These are phyloP conservation scores for Meloidogyne chitwoodi DNA, from an alignment of 1,140 invertebrate genomes.

Conservation along the genomic window DNA sequence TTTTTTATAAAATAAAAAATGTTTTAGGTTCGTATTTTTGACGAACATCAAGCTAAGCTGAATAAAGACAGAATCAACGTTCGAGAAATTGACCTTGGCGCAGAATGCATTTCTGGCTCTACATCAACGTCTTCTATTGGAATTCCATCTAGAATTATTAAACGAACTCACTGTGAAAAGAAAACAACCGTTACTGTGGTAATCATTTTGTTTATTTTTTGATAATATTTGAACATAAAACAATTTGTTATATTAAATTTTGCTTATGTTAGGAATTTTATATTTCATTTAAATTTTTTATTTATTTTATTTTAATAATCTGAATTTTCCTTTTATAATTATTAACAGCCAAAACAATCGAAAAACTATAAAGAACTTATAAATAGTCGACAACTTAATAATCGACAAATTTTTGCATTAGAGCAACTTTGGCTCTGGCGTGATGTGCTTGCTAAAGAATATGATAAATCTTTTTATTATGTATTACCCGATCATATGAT, in stretches of 20 bases:
- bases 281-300: constrained; percentile 71
- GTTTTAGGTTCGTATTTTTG: constrained; percentile 14
- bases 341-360: constrained; percentile 72
- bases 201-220: constrained; percentile 65
- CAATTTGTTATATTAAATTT: too few species aligned
- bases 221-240: constrained; percentile 67
- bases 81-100: constrained; percentile 7
- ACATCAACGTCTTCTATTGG: neutral
- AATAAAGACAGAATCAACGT: constrained; percentile 6
- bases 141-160: neutral
- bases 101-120: constrained; percentile 15
- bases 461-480: constrained; percentile 87
- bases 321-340: constrained; percentile 66
- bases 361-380: constrained; percentile 71
- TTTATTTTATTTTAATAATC: constrained; percentile 58
- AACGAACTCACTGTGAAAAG: neutral
- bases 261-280: too few species aligned
- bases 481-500: constrained; percentile 93
- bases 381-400: constrained; percentile 77
- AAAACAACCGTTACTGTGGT: constrained; percentile 67
- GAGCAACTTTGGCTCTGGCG: constrained; percentile 77
- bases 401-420: constrained; percentile 77
- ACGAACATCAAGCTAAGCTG: constrained; percentile 12
- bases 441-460: constrained; percentile 74
- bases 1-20: neutral